Base-by-base conservation (phyloP, 2,797 vertebrate species). In the Lepus townsendii region DNA sequence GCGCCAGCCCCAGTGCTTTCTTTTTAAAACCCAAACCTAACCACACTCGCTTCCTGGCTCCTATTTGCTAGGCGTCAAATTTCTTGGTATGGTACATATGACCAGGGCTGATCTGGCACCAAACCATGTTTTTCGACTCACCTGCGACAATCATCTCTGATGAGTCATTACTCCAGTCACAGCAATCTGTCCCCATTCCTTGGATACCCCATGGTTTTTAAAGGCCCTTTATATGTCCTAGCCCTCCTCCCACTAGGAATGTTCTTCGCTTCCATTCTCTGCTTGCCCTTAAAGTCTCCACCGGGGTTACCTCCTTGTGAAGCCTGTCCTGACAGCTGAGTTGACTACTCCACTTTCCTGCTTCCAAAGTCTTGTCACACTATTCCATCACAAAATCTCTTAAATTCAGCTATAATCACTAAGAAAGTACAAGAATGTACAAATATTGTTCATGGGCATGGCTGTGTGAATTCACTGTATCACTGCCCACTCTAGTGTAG, bases 1-100 rank as follows among this genome's bases (percentile, higher is more conserved):
- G 42, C 42, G 8, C 42, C 42, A 47, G 42, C 42, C 42, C 42
- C 42, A 47, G 42, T 47, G 42, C 42, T 47, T 92, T 76, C 68
- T 80, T 88, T 88, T 54, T n/a, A 96, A 93, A 68, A 83, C 66
- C 60, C 60, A 24, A 89, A 50, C 17, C 9, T 72, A 87, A 75
- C 69, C 50, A 76, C 17, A 88, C 1, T 83, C 32, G 65, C 4
- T 73, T 94, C 63, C 63, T 82, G 42, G 50, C 62, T 66, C n/a
- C 54, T 12, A 57, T 26, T 63, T n/a, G 30, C 65, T 30, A 62
- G 52, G 72, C 16, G 42, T 92, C 54, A 95, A n/a, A 87, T 77
- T 94, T 90, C 68, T 77, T 84, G 42, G 47, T 57, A 65, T 17
- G 3, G 20, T 35, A 57, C 60, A 26, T 50, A 50, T 19, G n/a